Conservation (phyloP, 2,797 vertebrate genomes). For the Ceryle rudis region DNA sequence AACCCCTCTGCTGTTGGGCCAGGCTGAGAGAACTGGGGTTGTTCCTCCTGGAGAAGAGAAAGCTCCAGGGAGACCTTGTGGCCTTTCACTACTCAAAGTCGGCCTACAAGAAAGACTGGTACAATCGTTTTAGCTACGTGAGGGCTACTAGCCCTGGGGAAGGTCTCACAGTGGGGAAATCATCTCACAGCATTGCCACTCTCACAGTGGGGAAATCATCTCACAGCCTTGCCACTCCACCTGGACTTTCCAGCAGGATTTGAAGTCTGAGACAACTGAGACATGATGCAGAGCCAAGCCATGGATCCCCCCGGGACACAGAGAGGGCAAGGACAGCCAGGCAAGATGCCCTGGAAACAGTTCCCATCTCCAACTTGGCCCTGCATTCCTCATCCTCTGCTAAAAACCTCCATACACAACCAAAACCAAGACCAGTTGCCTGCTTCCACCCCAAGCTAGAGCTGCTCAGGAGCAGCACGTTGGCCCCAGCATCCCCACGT, state of each 20-base stretch:
- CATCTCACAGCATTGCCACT: neutral
- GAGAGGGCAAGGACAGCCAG: neutral
- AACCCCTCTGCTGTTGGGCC: neutral
- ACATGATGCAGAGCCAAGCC: neutral
- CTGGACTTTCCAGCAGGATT: neutral
- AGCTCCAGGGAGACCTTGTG: neutral
- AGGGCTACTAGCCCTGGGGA: neutral
- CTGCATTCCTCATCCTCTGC: neutral
- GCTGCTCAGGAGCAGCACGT: neutral
- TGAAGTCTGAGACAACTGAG: neutral
- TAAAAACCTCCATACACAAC: neutral
- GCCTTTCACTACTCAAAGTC: neutral
- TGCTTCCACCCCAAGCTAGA: fast-evolving
- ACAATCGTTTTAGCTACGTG: fast-evolving
- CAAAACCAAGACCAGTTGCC: neutral
- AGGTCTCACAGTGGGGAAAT: neutral
- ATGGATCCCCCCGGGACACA: neutral
- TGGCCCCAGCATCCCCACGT: fast-evolving
- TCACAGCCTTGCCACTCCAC: neutral
- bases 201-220: neutral
- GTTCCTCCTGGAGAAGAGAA: neutral
- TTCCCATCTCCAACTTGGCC: neutral
- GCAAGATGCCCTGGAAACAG: neutral
- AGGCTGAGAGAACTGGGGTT: neutral
- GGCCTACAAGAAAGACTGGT: neutral